Base-by-base conservation (phyloP, 2,797 vertebrate species). In the Chloroceryle amazona region DNA sequence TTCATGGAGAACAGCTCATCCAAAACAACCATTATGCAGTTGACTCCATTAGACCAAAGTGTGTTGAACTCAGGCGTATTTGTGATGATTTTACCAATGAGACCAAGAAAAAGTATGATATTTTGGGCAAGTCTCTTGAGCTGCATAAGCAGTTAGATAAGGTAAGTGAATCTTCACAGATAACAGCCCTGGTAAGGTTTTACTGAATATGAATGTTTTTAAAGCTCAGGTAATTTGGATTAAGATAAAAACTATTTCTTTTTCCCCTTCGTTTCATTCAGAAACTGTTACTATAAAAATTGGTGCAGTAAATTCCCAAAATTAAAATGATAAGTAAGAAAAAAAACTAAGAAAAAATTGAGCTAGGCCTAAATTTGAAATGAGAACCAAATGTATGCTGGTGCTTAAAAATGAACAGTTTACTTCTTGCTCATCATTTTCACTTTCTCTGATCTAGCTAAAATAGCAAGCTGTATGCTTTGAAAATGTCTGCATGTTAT, bases 21-120 rank as follows among this genome's bases (percentile, higher is more conserved):
- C 99, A 99, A 96, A 99, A 99, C 95, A 98, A 99, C 93, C 99
- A 99, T 98, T 99, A 99, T 8, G 99, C 99, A 1, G 98, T 99
- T 17, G 99, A 99, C 96, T 99, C 99, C 74, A 99, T 99, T 76
- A 98, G 99, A 86, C 99, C 99, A 96, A 99, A 99, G 96, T 99
- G 99, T 88, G 98, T 98, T 51, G 99, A 99, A 97, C 99, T 99
- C 82, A 98, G 99, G 78, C 97, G 98, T 33, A 98, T 99, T 96
- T 99, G 99, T 39, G 99, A 99, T 31, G 98, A 99, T 97, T 99
- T 99, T 96, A 98, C 97, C 97, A 99, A 99, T 18, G 99, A 99
- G 95, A 98, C 98, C 92, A 99, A 99, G 98, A 99, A 99, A 95
- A 99, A 99, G 94, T 95, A 97, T 1, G 99, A 99, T 67, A 97